Conservation (phyloP, 2,113 vertebrate species). For the Corythornis madagascariensis region DNA sequence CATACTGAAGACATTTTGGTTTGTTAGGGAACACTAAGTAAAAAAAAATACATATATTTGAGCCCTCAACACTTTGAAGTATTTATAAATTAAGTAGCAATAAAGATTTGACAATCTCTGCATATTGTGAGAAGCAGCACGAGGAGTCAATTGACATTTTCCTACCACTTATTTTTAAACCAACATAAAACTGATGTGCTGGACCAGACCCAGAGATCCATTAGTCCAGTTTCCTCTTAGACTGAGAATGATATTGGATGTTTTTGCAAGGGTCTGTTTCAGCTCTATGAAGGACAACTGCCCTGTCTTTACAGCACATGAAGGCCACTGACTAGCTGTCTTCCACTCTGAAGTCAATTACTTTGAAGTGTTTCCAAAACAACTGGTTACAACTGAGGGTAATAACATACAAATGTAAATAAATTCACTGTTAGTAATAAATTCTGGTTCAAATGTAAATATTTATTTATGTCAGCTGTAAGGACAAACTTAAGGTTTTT, state of each 20-base stretch:
- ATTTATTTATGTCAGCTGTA: slow-evolving; percentile 23
- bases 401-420: background rate
- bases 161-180: slow-evolving; percentile 29
- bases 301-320: background rate
- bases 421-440: slow-evolving; percentile 35
- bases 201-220: slow-evolving; percentile 40
- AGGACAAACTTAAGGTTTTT: background rate
- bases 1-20: background rate
- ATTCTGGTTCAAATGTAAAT: background rate
- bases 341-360: background rate
- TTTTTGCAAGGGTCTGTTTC: background rate
- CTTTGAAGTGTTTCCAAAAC: slow-evolving; percentile 13
- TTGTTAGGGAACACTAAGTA: background rate
- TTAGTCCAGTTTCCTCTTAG: slow-evolving; percentile 35
- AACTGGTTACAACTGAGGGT: background rate
- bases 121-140: background rate
- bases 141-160: slow-evolving; percentile 36
- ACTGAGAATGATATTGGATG: background rate
- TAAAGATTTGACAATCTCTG: background rate
- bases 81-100: background rate
- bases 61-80: background rate
- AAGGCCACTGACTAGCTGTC: background rate
- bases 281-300: background rate
- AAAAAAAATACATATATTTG: too few relatives aligned
- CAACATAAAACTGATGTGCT: background rate